Percentiles rank a stretch among this genome's conserved stretches.
Conservation (phyloP, 2,888 invertebrate species). For the Apotomis capreana region DNA sequence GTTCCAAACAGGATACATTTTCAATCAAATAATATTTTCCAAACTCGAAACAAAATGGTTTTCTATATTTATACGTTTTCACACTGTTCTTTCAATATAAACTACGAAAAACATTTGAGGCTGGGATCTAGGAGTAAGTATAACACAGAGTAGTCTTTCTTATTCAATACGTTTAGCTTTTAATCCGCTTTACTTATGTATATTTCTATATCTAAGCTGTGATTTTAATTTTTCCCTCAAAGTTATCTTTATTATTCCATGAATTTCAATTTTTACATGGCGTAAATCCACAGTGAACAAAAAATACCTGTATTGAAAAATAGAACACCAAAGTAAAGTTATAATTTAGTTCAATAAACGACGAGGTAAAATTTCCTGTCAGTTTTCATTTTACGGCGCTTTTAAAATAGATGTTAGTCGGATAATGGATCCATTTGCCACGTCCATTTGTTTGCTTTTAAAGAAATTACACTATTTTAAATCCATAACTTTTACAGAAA, state of each 20-base stretch:
- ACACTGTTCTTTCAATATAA: not conserved
- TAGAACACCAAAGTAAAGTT: not conserved
- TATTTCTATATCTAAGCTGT: not conserved
- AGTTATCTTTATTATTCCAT: no score
- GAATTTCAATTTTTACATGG: not conserved
- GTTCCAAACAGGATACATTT: no score
- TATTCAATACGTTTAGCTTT: slow-evolving; percentile 3
- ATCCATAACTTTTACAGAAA: slow-evolving; percentile 3
- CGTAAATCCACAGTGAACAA: not conserved
- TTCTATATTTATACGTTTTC: no score
- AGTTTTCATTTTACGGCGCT: slow-evolving; percentile 5
- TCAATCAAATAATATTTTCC: no score
- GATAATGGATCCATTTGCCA: slow-evolving; percentile 23
- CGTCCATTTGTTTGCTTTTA: slow-evolving; percentile 8
- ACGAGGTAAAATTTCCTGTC: not conserved
- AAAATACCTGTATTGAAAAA: not conserved
- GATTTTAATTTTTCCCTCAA: no score
- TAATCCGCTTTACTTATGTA: not conserved
- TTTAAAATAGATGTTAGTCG: not conserved
- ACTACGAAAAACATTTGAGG: not conserved
- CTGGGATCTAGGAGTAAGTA: not conserved
- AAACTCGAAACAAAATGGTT: no score
- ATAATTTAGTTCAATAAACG: not conserved
- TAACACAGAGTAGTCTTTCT: not conserved
- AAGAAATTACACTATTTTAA: slow-evolving; percentile 22